Conservation (phyloP, 2,797 vertebrate genomes). For the Crocodylus rhombifer region DNA sequence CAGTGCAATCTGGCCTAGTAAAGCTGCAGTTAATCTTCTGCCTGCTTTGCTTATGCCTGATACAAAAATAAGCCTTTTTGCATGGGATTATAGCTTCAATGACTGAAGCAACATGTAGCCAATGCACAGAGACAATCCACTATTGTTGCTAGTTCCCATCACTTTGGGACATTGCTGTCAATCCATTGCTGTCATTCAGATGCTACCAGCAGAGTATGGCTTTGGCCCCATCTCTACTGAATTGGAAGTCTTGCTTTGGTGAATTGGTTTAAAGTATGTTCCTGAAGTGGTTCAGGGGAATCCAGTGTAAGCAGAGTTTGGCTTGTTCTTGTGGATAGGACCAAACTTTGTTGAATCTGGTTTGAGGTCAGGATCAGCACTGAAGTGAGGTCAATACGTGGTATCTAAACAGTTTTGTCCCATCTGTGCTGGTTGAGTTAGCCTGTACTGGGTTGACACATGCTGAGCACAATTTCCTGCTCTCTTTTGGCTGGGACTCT, state of each 20-base stretch:
- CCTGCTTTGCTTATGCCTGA: constrained; percentile 53
- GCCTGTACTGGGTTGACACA: constrained; percentile 10
- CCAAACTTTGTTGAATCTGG: not conserved
- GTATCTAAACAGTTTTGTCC: not conserved
- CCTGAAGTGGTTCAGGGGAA: constrained; percentile 22
- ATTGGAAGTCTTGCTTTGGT: not conserved
- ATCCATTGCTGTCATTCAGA: not conserved
- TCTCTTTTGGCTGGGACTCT: not conserved
- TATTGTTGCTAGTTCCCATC: constrained; percentile 34
- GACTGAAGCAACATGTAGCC: constrained; percentile 59
- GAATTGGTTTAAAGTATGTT: not conserved
- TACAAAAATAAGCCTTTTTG: constrained; percentile 59
- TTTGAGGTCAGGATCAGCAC: not conserved
- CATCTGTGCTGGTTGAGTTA: not conserved
- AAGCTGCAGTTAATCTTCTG: constrained; percentile 61
- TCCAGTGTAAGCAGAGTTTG: not conserved
- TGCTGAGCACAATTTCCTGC: not conserved
- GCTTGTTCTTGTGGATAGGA: not conserved
- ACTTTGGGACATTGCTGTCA: not conserved
- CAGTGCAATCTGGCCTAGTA: constrained; percentile 36
- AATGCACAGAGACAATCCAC: constrained; percentile 40
- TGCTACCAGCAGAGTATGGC: not conserved
- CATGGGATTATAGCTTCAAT: constrained; percentile 34
- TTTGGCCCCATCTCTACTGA: not conserved
- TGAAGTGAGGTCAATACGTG: not conserved